These are phyloP conservation scores for Listronotus oregonensis DNA, from an alignment of 1,140 invertebrate species.

Conservation along the genomic window DNA sequence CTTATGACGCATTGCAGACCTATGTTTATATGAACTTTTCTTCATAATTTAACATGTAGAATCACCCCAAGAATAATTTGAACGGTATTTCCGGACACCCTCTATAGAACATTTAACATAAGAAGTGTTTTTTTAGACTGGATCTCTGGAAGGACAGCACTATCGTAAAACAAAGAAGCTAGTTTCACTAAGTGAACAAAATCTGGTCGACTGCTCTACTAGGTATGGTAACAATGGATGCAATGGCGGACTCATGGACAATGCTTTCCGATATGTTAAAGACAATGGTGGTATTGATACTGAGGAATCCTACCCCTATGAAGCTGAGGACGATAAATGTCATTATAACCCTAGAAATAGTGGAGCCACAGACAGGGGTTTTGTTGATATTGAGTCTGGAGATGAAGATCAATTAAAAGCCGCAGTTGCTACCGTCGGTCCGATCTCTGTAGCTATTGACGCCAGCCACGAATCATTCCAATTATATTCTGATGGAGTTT, in stretches of 20 bases:
- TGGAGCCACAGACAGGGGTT: slow-evolving; percentile 85
- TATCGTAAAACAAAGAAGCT: slow-evolving; percentile 83
- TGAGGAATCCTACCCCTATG: slow-evolving; percentile 89
- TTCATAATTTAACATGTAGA: no score
- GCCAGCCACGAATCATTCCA: slow-evolving; percentile 78
- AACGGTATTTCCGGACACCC: no score
- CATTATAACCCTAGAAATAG: slow-evolving; percentile 64
- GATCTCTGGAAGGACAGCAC: slow-evolving; percentile 94
- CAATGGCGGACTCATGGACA: slow-evolving; percentile 93
- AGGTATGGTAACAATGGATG: slow-evolving; percentile 95
- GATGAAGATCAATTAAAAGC: slow-evolving; percentile 73
- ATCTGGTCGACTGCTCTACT: slow-evolving; percentile 79
- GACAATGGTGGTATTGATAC: slow-evolving; percentile 90
- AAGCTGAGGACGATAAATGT: slow-evolving; percentile 75
- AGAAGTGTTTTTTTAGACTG: slow-evolving; percentile 68
- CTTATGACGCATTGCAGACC: no score
- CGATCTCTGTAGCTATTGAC: slow-evolving; percentile 90
- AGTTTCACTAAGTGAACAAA: slow-evolving; percentile 95
- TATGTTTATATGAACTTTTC: no score
- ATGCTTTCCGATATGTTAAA: slow-evolving; percentile 90
- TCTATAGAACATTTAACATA: no score
- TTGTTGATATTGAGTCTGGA: slow-evolving; percentile 77
- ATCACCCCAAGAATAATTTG: no score
- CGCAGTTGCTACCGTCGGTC: slow-evolving; percentile 89
- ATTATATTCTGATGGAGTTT: slow-evolving; percentile 67